Evolutionary conservation across 2,113 vertebrate genomes (phyloP).

Genomic region (human): GRCh38 chrX:46329001-46329500

Average conservation of each 20-base stretch:
- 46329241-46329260: background rate
- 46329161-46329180: background rate
- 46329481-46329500: background rate
- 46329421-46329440: background rate
- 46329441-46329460: slow-evolving; percentile 1
- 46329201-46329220: background rate
- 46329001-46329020: slow-evolving; percentile 18
- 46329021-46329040: background rate
- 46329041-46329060: background rate
- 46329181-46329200: slow-evolving; percentile 20
- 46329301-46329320: background rate
- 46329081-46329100: background rate
- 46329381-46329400: background rate
- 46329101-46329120: background rate
- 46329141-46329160: background rate
- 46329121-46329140: background rate
- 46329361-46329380: background rate
- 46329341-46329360: slow-evolving; percentile 4
- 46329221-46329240: background rate
- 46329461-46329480: background rate
- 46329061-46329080: background rate
- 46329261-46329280: background rate
- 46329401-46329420: background rate
- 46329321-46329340: background rate
- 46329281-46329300: background rate